These are phyloP conservation scores for Entomobrya multifasciata DNA, from an alignment of 2,888 invertebrate genomes.

Conservation along the genomic window DNA sequence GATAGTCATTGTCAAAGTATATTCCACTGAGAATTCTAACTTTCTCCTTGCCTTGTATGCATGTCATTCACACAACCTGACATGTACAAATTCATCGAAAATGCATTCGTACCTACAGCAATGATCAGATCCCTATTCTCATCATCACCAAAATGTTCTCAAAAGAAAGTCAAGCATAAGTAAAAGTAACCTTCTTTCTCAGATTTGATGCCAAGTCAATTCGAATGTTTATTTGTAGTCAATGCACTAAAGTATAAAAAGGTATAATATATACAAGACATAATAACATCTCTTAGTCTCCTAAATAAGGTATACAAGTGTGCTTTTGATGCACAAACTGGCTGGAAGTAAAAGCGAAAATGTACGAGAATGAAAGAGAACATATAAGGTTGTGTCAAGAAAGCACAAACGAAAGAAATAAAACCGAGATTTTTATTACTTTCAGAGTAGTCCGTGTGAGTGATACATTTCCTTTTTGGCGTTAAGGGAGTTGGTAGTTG, in stretches of 20 bases:
- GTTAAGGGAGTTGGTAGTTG: neutral
- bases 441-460: constrained; percentile 21
- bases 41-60: neutral
- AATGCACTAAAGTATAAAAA: neutral
- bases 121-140: constrained; percentile 19
- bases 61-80: constrained; percentile 11
- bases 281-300: too few species aligned
- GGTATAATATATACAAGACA: neutral
- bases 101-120: too few species aligned
- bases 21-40: neutral
- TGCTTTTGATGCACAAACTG: too few species aligned
- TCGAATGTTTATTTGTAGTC: constrained; percentile 25
- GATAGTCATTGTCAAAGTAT: neutral
- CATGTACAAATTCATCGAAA: neutral
- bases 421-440: constrained; percentile 42
- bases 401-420: neutral
- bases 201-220: neutral
- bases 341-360: constrained; percentile 28
- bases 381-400: neutral
- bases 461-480: constrained; percentile 29
- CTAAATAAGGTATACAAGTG: too few species aligned
- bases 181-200: neutral
- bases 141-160: neutral
- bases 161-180: constrained; percentile 18
- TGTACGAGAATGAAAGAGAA: neutral